Conservation (phyloP, 2,113 vertebrate genomes). For the Nanorana parkeri region DNA sequence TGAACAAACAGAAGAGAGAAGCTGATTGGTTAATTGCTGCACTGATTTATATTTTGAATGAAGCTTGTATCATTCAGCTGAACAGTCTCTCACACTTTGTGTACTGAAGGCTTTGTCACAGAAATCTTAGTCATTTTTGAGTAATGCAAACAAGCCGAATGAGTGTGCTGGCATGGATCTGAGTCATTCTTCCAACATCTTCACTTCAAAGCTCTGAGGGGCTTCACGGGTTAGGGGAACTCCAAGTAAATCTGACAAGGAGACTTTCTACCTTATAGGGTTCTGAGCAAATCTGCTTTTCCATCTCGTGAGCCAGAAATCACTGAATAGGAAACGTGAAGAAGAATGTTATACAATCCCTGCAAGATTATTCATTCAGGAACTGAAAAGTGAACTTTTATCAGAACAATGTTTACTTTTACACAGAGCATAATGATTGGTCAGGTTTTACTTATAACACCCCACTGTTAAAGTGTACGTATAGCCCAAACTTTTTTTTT, state of each 20-base stretch:
- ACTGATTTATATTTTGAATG: neutral
- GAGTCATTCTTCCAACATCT: slow-evolving; percentile 7
- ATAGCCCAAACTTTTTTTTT: no score
- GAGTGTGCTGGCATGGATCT: neutral
- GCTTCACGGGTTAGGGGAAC: slow-evolving; percentile 16
- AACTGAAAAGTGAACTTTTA: no score
- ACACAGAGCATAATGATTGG: no score
- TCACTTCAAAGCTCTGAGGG: neutral
- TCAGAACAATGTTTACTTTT: no score
- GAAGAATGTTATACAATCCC: neutral
- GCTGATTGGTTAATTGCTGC: no score
- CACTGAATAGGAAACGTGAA: neutral
- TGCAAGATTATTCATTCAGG: neutral
- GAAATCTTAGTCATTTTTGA: slow-evolving; percentile 19
- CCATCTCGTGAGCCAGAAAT: neutral
- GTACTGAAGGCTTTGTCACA: neutral
- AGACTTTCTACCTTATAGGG: slow-evolving; percentile 35
- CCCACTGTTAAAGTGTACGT: no score
- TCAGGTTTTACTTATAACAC: no score
- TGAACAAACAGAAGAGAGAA: no score
- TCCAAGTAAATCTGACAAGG: neutral
- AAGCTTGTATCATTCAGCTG: neutral
- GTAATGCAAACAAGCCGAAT: neutral
- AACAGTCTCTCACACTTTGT: neutral
- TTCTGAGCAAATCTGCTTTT: neutral